Conservation (phyloP, 2,113 vertebrate species). For the Gavia stellata region DNA sequence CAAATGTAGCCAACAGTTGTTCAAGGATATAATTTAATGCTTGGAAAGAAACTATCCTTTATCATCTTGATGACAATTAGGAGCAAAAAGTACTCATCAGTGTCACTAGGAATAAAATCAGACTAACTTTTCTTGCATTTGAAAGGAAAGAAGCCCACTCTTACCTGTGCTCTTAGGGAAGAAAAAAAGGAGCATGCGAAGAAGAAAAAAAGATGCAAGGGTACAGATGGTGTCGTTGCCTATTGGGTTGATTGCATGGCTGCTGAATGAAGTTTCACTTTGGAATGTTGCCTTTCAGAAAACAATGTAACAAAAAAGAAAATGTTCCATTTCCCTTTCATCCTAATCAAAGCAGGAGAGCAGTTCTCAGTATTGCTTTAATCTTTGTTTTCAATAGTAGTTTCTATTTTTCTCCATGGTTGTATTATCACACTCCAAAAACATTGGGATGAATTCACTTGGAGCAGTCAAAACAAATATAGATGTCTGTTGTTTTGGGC, state of each 20-base stretch:
- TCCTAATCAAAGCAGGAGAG: constrained; percentile 11
- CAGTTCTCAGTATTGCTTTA: not conserved
- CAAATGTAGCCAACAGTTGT: not conserved
- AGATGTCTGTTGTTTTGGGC: not conserved
- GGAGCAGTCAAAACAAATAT: not conserved
- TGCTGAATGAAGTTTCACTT: not conserved
- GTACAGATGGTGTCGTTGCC: not conserved
- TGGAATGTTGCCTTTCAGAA: not conserved
- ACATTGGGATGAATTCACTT: not conserved
- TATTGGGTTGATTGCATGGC: not conserved
- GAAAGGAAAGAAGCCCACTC: not conserved
- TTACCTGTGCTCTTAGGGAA: not conserved
- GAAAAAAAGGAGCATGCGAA: not conserved
- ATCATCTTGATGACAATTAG: not conserved
- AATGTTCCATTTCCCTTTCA: not conserved
- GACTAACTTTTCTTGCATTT: not conserved
- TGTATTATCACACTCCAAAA: not conserved
- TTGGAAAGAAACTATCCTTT: not conserved
- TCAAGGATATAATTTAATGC: not conserved
- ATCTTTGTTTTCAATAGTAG: not conserved
- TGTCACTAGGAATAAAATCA: not conserved
- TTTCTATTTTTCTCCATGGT: not conserved
- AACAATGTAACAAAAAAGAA: not conserved
- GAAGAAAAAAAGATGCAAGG: not conserved
- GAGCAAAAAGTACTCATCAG: not conserved